Base-by-base conservation (phyloP, 2,888 invertebrate genomes). In the Hirtodrosophila cameraria region DNA sequence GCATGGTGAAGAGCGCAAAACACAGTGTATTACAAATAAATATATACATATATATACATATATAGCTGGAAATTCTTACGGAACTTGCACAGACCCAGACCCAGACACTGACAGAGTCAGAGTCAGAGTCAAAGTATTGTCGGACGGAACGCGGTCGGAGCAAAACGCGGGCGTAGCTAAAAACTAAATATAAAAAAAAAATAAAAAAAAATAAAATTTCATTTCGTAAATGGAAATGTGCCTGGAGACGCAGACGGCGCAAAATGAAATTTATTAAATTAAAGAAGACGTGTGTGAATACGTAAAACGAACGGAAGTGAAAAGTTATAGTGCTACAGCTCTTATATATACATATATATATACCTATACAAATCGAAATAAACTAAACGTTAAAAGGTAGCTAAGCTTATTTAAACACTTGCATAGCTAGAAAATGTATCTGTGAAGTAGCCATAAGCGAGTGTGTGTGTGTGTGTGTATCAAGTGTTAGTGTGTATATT, bases 231-330 rank as follows among this genome's bases (percentile, higher is more conserved):
- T 73, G 73, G 73, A 77, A 77, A 77, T 81, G 81, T 65, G 71
- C 58, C 58, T 75, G 57, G 72, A 60, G 49, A 70, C 70, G 66
- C 45, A 60, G 49, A 57, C 59, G 71, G 61, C 52, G 54, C 50
- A 52, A 74, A 79, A 82, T 79, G 83, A 83, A 77, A 77, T 80
- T 80, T 80, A 80, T 83, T 80, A 80, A 80, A 80, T 80, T 80
- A 75, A 72, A 72, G 53, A 80, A 69, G 80, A 75, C 73, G 73
- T 75, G 73, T 69, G 73, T 75, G 73, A 58, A 83, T 58, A 71
- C 70, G 45, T 57, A 31, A n/a, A 59, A 27, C 76, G 43, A 77
- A 64, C 83, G 80, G 80, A 80, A 80, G 80, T 80, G 72, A 76
- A 79, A 76, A 79, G 43, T 75, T 73, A 45, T 61, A 58, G 23